Base-by-base conservation (phyloP, 2,888 invertebrate species). In the Drosophila neoperkinsi region DNA sequence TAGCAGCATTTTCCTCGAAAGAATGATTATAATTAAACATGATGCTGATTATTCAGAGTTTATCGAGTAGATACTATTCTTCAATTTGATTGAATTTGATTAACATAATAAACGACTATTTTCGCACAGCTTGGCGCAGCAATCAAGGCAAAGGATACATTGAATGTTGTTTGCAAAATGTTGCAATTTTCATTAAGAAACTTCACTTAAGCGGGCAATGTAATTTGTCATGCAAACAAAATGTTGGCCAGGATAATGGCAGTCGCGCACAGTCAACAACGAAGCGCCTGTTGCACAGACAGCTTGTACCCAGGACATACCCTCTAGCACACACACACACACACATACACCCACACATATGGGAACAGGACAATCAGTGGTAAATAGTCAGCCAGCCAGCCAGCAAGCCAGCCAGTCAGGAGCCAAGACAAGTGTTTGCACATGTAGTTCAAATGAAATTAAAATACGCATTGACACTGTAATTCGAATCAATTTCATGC, bases 381-480 rank as follows among this genome's bases (percentile, higher is more conserved):
- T 33, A 69, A 38, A 5, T 60, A 77, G 59, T 25, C 52, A 53
- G 52, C 7, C 52, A 62, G 50, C 2, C 58, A 60, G 56, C n/a
- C 62, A 70, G 78, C 28, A 68, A 65, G 57, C 30, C 59, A 58
- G 60, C 41, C 70, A 71, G 78, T 34, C 69, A 66, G 72, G 63
- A 79, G 77, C 49, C 80, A 63, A 83, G 73, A 74, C 77, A 84
- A 88, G 91, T 88, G 82, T 91, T 87, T 88, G 85, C 84, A 69
- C 90, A 90, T 87, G 91, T 88, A 88, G 88, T 91, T 83, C 80
- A 91, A 90, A 84, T 83, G 86, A 85, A 90, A 91, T 91, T 90
- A 90, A 91, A 91, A 88, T 90, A 79, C 84, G 81, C 81, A 88
- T 90, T 87, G 85, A 88, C 82, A 88, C 79, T 85, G 85, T 90